Evolutionary conservation across 2,888 invertebrate species (phyloP).

Genomic region (Hyposoter dolosus): DNA sequence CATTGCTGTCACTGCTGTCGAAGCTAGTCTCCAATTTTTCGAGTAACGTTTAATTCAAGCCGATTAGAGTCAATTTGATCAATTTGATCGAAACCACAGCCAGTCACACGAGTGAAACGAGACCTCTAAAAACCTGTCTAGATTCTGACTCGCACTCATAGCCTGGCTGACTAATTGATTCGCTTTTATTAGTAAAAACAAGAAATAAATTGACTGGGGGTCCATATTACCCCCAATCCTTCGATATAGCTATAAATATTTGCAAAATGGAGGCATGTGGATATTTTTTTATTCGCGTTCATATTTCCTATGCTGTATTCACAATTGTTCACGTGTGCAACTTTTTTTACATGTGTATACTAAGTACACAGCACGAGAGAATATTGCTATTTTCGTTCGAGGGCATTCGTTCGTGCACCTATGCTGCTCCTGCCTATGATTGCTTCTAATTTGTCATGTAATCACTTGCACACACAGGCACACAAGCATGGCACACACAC

Average conservation of each 20-base stretch:
- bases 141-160: background rate
- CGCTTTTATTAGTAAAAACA: background rate
- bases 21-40: background rate
- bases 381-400: constrained; percentile 50
- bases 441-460: constrained; percentile 9
- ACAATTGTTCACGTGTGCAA: background rate
- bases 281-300: background rate
- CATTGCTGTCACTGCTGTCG: background rate
- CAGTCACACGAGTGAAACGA: background rate
- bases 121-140: background rate
- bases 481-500: background rate
- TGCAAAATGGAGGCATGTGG: background rate
- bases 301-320: background rate
- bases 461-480: background rate
- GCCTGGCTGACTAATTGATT: background rate
- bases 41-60: background rate
- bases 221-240: background rate
- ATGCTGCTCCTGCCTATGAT: constrained; percentile 10
- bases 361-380: background rate
- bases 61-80: background rate
- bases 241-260: background rate
- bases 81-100: too few relatives aligned
- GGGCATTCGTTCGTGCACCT: constrained; percentile 43
- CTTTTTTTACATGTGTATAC: background rate
- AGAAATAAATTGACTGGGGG: background rate